These are phyloP conservation scores for Trachelus iudaicus DNA, from an alignment of 2,888 invertebrate genomes.

Conservation along the genomic window DNA sequence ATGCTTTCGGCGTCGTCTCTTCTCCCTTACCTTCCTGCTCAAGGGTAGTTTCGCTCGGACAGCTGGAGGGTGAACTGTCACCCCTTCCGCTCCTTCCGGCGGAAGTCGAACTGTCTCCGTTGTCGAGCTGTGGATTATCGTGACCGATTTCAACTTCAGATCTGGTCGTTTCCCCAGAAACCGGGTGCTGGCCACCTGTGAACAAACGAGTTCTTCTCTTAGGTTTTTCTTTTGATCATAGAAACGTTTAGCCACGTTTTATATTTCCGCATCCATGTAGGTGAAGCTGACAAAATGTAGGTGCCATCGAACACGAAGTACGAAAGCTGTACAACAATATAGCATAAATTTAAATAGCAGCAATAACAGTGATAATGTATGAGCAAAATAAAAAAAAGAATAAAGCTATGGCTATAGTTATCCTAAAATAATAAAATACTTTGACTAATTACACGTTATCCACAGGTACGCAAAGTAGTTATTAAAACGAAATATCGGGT, in stretches of 20 bases:
- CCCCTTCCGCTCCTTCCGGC: conserved; percentile 76
- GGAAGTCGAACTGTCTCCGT: conserved; percentile 89
- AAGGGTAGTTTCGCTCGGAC: conserved; percentile 88
- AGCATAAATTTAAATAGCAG: neutral
- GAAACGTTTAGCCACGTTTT: neutral
- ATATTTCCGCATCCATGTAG: neutral
- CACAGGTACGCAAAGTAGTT: neutral
- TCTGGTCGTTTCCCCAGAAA: conserved; percentile 83
- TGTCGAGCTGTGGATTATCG: conserved; percentile 90
- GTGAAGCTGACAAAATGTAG: neutral
- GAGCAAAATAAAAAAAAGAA: neutral
- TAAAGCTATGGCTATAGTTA: neutral
- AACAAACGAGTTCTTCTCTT: neutral
- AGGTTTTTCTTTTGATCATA: neutral
- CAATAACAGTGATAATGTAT: neutral
- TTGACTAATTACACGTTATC: neutral
- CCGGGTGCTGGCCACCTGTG: conserved; percentile 82
- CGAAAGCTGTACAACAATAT: neutral
- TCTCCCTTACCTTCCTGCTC: conserved; percentile 82
- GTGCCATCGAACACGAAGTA: neutral
- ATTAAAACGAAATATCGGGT: too few relatives aligned
- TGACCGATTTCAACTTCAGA: conserved; percentile 86
- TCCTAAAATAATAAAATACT: neutral
- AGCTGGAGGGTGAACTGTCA: conserved; percentile 85
- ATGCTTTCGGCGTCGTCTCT: conserved; percentile 71